Evolutionary conservation across 2,888 invertebrate species (phyloP), one percentile per base, ranked within the genome.

Genomic region (Drosophila mettleri): DNA sequence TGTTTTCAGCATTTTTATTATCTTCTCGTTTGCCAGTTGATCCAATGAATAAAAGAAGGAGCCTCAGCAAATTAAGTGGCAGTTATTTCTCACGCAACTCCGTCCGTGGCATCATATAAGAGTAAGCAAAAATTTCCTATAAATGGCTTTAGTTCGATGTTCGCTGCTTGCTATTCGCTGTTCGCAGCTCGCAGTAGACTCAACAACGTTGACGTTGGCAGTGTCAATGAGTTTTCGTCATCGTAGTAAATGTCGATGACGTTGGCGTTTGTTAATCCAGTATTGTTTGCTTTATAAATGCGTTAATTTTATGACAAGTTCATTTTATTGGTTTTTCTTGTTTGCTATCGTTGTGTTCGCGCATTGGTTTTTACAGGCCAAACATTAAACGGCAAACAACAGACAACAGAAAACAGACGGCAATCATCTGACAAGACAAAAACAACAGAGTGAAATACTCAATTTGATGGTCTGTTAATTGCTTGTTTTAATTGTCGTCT

Each of bases 301-400:
- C 87, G 89, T 85, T 85, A 85, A 85, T 85, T 87, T 85, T 87
- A 85, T 85, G 89, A 87, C 89, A 85, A 85, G 88, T 88, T 85
- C 87, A 87, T 88, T 85, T 85, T 87, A 85, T 85, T 85, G 89
- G 82, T 81, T 84, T 85, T 71, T 68, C 85, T 73, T 84, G 79
- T 88, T 84, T 88, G 82, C 82, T 57, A 70, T 85, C 78, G 71
- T 66, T 73, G 39, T 78, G 78, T 77, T 83, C 72, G 81, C 87
- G 69, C 80, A 83, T 76, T 70, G 86, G 73, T 80, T 86, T 83
- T 64, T 67, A 73, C 74, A 82, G 79, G 80, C 76, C 73, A 67
- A 70, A 64, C 63, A 78, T 58, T 54, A 73, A 80, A 58, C 70
- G 55, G 64, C 58, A 63, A 34, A 57, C 24, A 53, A 38, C 63